Evolutionary conservation across 2,888 invertebrate genomes (phyloP).

Genomic region (Eurytoma adleriae): DNA sequence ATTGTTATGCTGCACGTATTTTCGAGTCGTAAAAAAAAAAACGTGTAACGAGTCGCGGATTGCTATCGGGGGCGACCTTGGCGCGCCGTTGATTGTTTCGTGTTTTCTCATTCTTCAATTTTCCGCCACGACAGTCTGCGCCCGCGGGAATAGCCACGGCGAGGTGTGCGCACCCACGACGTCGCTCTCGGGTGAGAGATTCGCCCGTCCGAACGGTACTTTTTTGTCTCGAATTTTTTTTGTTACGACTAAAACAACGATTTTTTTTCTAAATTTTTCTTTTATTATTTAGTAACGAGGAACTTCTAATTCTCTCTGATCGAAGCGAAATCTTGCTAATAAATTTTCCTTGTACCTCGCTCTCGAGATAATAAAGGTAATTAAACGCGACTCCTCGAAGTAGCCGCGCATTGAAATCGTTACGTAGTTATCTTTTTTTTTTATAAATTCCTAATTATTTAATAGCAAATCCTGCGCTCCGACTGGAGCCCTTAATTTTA

Average conservation of each 20-base stretch:
- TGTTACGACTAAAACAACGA: too few relatives aligned
- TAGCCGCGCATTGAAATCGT: conserved; percentile 31
- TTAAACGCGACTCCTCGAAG: conserved; percentile 9
- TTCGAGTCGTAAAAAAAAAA: too few relatives aligned
- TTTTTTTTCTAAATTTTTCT: not conserved
- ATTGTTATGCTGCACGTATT: too few relatives aligned
- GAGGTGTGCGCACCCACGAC: not conserved
- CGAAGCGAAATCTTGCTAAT: conserved; percentile 30
- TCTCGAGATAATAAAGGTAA: too few relatives aligned
- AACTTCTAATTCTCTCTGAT: conserved; percentile 31
- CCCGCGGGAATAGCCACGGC: too few relatives aligned
- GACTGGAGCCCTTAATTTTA: not conserved
- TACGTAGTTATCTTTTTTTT: not conserved
- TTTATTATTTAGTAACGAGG: conserved; percentile 17
- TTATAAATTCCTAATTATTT: conserved; percentile 36
- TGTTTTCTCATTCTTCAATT: too few relatives aligned
- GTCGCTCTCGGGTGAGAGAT: not conserved
- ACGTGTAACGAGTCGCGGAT: too few relatives aligned
- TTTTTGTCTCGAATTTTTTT: not conserved
- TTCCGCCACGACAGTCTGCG: too few relatives aligned
- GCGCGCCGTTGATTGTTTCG: too few relatives aligned
- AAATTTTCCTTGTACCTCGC: not conserved
- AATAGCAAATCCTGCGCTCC: conserved; percentile 45
- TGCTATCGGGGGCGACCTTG: too few relatives aligned
- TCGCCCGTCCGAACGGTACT: too few relatives aligned